Conservation (phyloP, 2,888 invertebrate species). For the Tolmerus cingulatus region DNA sequence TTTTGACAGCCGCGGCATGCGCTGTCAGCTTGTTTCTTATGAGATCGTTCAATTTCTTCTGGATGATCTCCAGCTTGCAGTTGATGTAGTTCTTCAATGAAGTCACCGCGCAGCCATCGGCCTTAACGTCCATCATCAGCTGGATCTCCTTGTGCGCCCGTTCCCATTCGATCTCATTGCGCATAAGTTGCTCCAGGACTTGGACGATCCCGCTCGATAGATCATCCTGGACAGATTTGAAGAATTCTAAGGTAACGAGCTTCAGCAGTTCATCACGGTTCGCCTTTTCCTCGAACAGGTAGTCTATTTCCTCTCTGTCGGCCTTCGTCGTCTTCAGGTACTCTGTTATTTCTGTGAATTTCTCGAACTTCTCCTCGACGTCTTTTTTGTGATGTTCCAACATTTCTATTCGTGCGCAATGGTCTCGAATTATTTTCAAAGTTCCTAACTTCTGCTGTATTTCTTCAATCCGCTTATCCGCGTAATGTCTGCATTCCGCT, state of each 20-base stretch:
- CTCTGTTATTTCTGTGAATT: conserved; percentile 13
- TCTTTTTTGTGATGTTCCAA: background rate
- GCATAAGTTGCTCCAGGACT: conserved; percentile 15
- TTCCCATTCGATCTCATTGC: conserved; percentile 13
- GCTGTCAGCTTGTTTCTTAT: background rate
- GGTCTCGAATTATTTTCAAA: background rate
- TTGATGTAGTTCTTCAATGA: conserved; percentile 15
- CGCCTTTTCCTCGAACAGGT: conserved; percentile 15
- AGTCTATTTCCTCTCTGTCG: conserved; percentile 37
- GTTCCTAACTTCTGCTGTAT: background rate
- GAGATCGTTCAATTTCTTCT: conserved; percentile 5
- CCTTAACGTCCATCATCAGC: conserved; percentile 1
- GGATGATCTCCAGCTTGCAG: conserved; percentile 13
- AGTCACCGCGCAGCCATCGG: background rate
- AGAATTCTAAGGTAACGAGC: conserved; percentile 11
- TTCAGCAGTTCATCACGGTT: conserved; percentile 17
- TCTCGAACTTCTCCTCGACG: background rate
- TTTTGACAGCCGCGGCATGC: conserved; percentile 3
- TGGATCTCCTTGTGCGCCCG: conserved; percentile 1
- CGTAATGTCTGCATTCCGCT: background rate
- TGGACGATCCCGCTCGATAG: conserved; percentile 14
- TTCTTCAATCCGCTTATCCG: background rate
- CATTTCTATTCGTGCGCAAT: background rate
- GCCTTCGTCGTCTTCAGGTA: conserved; percentile 14
- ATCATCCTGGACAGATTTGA: conserved; percentile 26